Evolutionary conservation across 2,113 vertebrate species (phyloP), one percentile per base, ranked within the genome.

Genomic region (Stigmatopora argus): DNA sequence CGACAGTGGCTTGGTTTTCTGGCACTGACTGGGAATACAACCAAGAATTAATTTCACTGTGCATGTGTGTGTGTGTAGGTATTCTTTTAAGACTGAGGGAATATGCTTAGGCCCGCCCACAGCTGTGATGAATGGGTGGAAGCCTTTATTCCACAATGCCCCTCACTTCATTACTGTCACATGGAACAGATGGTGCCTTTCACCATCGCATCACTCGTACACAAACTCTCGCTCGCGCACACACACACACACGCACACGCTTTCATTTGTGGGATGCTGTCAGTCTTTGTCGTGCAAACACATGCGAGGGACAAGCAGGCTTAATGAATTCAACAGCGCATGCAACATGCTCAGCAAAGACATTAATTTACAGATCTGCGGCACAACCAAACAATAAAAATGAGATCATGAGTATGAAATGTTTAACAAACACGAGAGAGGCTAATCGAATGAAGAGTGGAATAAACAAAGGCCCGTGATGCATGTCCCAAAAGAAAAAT

Each of bases 151-250:
- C 87, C 78, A 88, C 89, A 91, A 90, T 91, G 79, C 78, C 86
- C 85, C 85, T 90, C 87, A 90, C 90, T 90, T 90, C 89, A 90
- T 91, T 90, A 91, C 88, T 90, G 90, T 90, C 89, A 90, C 87
- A 86, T 75, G 78, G 88, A 92, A 89, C 91, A 92, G 91, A 91
- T 92, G 91, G 91, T 86, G 85, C 87, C 85, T 91, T 92, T 92
- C 91, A 91, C 74, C 82, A 58, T 78, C 72, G 74, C 75, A 80
- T 87, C 79, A 75, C 85, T 78, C 64, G 52, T 80, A 83, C 80
- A 73, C 79, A 71, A 73, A 78, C 68, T 61, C 71, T 63, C 72
- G 23, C 65, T 23, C 65, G 51, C 80, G 51, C 70, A 63, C 62
- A 65, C 69, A 61, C 68, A 64, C 66, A 72, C 78, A 67, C 73